phyloP scores from a whole-genome alignment of 1,140 invertebrate genomes.

The Formica exsecta region DNA sequence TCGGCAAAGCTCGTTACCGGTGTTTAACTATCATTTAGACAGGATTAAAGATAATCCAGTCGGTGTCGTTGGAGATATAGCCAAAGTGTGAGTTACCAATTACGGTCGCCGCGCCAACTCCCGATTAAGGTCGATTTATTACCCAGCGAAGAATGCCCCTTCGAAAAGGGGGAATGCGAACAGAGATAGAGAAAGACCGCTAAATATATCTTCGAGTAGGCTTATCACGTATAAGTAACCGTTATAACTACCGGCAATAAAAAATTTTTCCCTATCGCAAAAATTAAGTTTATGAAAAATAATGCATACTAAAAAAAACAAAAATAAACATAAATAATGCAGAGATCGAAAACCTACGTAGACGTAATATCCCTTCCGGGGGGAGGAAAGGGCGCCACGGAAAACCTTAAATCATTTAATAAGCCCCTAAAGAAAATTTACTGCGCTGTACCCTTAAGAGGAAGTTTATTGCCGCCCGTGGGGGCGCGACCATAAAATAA shows the following conservation, averaged over 20 bases:
- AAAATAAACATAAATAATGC: too few relatives aligned
- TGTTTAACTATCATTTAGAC: slow-evolving; percentile 75
- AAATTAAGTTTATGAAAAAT: background rate
- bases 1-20: slow-evolving; percentile 53
- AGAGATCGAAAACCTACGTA: background rate
- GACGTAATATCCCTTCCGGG: background rate
- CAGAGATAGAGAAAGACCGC: slow-evolving; percentile 30
- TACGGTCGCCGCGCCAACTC: slow-evolving; percentile 66
- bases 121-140: slow-evolving; percentile 77
- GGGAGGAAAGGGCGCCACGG: too few relatives aligned
- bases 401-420: background rate
- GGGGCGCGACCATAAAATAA: slow-evolving; percentile 1
- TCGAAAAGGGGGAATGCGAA: slow-evolving; percentile 15
- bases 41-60: slow-evolving; percentile 74
- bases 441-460: background rate
- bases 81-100: slow-evolving; percentile 61
- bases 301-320: too few relatives aligned
- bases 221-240: background rate
- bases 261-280: background rate
- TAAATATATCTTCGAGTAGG: slow-evolving; percentile 37
- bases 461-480: background rate
- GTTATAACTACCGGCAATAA: slow-evolving; percentile 31
- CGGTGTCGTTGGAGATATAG: slow-evolving; percentile 51
- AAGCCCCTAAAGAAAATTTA: background rate
- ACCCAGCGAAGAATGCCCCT: slow-evolving; percentile 20